Conservation (phyloP, 2,797 vertebrate genomes). For the Poeciliopsis paucimaculata region DNA sequence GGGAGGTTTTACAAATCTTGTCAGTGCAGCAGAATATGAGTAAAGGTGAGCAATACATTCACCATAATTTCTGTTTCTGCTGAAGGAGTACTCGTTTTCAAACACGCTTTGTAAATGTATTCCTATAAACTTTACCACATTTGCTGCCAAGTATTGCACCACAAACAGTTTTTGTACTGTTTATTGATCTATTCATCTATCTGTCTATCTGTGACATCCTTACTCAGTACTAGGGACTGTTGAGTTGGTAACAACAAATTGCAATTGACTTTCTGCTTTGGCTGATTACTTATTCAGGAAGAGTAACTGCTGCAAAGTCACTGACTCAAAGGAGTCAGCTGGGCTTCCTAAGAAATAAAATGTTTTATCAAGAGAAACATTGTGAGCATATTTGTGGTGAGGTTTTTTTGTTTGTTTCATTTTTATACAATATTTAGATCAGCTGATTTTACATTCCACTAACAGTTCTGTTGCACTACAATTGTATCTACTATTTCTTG, state of each 20-base stretch:
- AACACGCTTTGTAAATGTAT: not conserved
- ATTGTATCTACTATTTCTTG: not conserved
- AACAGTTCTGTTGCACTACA: not conserved
- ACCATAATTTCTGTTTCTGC: slow-evolving; percentile 1
- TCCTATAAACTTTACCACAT: not conserved
- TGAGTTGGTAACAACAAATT: not conserved
- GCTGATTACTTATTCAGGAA: not conserved
- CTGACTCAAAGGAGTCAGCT: not conserved
- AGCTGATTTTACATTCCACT: not conserved
- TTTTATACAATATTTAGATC: not conserved
- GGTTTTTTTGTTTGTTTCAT: not conserved
- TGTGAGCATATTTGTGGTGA: not conserved
- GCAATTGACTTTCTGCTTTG: not conserved
- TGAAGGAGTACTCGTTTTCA: not conserved
- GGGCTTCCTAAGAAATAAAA: not conserved
- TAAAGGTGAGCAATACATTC: not conserved
- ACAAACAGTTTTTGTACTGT: not conserved
- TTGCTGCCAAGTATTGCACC: not conserved
- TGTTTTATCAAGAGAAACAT: no score
- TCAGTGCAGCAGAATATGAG: not conserved
- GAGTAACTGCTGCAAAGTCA: not conserved
- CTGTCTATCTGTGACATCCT: not conserved
- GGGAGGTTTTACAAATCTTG: not conserved
- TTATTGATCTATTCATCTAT: not conserved
- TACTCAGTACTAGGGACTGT: not conserved